Evolutionary conservation across 2,113 vertebrate genomes (phyloP), one percentile per base, ranked within the genome.

Genomic region (Cyprichromis sp.): DNA sequence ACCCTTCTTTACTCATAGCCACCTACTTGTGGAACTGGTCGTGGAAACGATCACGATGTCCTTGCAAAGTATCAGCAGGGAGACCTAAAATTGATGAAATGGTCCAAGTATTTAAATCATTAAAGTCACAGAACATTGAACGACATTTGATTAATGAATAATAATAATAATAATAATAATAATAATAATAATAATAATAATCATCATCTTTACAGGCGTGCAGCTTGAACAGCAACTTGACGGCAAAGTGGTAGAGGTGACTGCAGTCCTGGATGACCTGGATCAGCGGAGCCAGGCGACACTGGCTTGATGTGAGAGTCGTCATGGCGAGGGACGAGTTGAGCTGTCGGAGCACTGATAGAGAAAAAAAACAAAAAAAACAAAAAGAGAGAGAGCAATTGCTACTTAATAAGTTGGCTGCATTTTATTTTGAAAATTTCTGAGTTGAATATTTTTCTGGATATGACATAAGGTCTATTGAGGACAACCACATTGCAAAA

Each of bases 251-350:
- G 95, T 99, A 99, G 31, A 99, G 97, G 82, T 97, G 98, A 93
- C 99, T 99, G 92, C 97, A 98, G 96, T 99, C 99, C 95, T 98
- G 98, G 94, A 99, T 96, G 76, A 99, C 98, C 95, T 99, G 99
- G 95, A 99, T 98, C 85, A 99, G 98, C 0, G 99, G 98, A 9
- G 99, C 95, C 93, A 99, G 96, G 87, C 98, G 97, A 94, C 99
- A 99, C 95, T 99, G 98, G 82, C 98, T 98, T 0, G 98, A 97
- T 0, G 98, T 97, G 93, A 98, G 98, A 88, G 98, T 98, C 9
- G 98, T 98, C 91, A 99, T 96, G 0, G 98, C 98, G 8, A 98
- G 98, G 45, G 98, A 97, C 0, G 98, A 97, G 96, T 98, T 99
- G 89, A 99, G 98, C 95, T 99, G 98, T 86, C 98, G 96, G 87